A percentile compares a stretch with the other conserved stretches of the same genome.
Evolutionary conservation across 2,797 vertebrate species (phyloP).

Genomic region (Chiloscyllium punctatum): DNA sequence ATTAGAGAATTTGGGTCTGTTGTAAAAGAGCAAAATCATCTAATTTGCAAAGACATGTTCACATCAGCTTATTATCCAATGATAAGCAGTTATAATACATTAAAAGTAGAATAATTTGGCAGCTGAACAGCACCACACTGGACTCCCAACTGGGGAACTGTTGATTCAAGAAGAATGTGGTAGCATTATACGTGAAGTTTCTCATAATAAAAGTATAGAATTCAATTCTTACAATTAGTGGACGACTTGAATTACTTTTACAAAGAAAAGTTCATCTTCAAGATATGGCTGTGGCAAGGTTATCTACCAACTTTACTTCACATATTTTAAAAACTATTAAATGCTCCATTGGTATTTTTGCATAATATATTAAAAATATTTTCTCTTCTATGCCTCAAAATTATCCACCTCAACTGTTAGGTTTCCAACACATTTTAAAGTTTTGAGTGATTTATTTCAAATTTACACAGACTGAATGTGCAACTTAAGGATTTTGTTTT

Average conservation of each 20-base stretch:
- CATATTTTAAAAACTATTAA: not conserved
- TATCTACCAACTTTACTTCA: not conserved
- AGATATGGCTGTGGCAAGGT: not conserved
- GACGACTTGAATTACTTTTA: not conserved
- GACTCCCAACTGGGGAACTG: not conserved
- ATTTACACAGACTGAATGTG: not conserved
- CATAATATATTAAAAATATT: not conserved
- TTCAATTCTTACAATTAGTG: not conserved
- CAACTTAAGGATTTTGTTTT: not conserved
- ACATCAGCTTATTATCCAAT: conserved; percentile 3
- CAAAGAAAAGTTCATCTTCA: not conserved
- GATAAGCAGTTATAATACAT: not conserved
- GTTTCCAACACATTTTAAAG: not conserved
- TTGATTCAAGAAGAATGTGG: not conserved
- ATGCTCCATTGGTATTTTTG: not conserved
- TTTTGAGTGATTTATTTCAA: not conserved
- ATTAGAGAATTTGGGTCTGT: not conserved
- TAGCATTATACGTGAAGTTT: not conserved
- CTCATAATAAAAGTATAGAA: not conserved
- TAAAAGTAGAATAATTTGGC: not conserved
- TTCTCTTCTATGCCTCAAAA: not conserved
- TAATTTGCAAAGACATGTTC: not conserved
- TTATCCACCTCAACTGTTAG: not conserved
- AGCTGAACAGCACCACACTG: not conserved
- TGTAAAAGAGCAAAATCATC: not conserved